Evolutionary conservation across 2,888 invertebrate species (phyloP).

Genomic region (Polylopha cassiicola): DNA sequence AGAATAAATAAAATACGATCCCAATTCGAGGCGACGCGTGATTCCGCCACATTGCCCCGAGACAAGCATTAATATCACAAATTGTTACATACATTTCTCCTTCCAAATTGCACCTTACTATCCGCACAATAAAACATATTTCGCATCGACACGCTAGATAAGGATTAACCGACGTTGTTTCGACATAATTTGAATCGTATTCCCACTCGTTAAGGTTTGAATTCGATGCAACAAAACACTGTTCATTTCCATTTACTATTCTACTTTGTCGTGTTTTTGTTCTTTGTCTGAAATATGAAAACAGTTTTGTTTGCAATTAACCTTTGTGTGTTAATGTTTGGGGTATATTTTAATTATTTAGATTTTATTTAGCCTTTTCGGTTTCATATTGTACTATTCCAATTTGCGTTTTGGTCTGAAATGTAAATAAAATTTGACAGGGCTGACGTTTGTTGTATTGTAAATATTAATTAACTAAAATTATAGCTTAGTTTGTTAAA

Average conservation of each 20-base stretch:
- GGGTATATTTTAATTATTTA: background rate
- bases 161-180: background rate
- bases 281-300: background rate
- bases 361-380: too few relatives aligned
- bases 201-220: too few relatives aligned
- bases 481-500: too few relatives aligned
- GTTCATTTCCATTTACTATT: background rate
- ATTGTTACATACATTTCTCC: constrained; percentile 6
- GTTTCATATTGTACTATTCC: too few relatives aligned
- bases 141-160: background rate
- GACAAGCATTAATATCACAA: constrained; percentile 15
- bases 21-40: constrained; percentile 4
- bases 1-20: constrained; percentile 4
- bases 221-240: too few relatives aligned
- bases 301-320: constrained; percentile 3
- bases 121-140: background rate
- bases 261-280: background rate
- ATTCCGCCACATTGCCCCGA: constrained; percentile 3
- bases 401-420: too few relatives aligned
- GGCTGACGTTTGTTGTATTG: too few relatives aligned
- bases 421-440: too few relatives aligned
- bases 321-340: background rate
- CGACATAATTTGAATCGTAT: too few relatives aligned
- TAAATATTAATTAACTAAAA: too few relatives aligned
- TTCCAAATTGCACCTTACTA: background rate